A percentile compares a stretch with the other conserved stretches of the same genome.
Conservation (phyloP, 2,113 vertebrate genomes). For the Hyperopisus bebe region DNA sequence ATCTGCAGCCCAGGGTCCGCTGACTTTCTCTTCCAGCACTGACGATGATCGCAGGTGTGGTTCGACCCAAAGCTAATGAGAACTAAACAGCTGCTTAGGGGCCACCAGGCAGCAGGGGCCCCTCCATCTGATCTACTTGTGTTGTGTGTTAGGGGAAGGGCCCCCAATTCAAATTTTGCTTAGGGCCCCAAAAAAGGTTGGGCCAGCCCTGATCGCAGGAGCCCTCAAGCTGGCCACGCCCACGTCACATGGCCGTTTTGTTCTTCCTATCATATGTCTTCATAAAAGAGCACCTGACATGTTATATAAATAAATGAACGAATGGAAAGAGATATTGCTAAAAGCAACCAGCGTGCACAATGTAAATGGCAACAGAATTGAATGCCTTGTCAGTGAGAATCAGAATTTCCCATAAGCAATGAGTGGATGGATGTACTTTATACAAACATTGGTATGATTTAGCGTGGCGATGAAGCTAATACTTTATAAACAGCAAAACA, state of each 20-base stretch:
- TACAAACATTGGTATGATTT: conserved; percentile 29
- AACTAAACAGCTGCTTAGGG: background rate
- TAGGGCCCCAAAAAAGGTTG: background rate
- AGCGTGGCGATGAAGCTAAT: conserved; percentile 4
- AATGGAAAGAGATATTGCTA: background rate
- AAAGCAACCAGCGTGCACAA: background rate
- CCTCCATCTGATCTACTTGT: background rate
- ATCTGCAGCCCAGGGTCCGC: background rate
- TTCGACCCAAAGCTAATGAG: background rate
- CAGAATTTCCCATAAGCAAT: conserved; percentile 35
- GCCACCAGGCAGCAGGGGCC: background rate
- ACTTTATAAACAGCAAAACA: background rate
- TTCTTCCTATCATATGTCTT: conserved; percentile 6
- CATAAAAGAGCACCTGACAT: background rate
- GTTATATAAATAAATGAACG: background rate
- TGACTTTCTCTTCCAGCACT: background rate
- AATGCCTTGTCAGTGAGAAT: conserved; percentile 24
- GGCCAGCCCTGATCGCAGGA: background rate
- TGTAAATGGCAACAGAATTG: conserved; percentile 11
- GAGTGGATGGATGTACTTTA: conserved; percentile 41
- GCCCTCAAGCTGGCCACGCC: background rate
- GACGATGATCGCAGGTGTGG: background rate
- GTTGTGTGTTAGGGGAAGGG: background rate
- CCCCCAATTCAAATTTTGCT: background rate
- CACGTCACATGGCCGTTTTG: background rate